Evolutionary conservation across 1,140 invertebrate genomes (phyloP).

Genomic region (Parapsyche elsis): DNA sequence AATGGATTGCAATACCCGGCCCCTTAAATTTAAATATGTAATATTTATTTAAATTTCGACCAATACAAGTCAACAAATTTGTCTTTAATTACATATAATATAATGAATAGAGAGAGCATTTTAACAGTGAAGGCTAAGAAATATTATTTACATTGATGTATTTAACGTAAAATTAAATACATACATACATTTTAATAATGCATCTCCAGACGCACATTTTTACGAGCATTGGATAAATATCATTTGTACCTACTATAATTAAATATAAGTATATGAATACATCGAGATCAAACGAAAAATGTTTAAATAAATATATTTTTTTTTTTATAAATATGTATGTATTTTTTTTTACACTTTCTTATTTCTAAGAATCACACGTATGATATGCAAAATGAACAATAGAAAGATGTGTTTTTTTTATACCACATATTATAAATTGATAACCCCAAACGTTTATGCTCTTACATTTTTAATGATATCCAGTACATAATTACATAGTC

Average conservation of each 20-base stretch:
- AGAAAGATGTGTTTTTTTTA: conserved; percentile 43
- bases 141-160: conserved; percentile 3
- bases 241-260: conserved; percentile 11
- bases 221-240: conserved; percentile 11
- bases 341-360: conserved; percentile 39
- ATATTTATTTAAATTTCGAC: background rate
- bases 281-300: conserved; percentile 32
- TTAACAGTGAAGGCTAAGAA: conserved; percentile 17
- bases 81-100: conserved; percentile 13
- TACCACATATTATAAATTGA: conserved; percentile 1
- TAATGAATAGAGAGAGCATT: background rate
- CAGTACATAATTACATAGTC: too few species aligned
- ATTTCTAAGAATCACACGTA: conserved; percentile 53
- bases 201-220: background rate
- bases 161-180: background rate
- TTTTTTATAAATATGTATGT: background rate
- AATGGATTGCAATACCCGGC: conserved; percentile 22
- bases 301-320: conserved; percentile 37
- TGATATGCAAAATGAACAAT: conserved; percentile 54
- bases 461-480: background rate
- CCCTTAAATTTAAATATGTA: conserved; percentile 9
- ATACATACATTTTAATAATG: background rate
- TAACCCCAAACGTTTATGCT: background rate
- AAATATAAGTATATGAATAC: conserved; percentile 21
- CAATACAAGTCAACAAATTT: background rate